Evolutionary conservation across 2,888 invertebrate species (phyloP), one percentile per base, ranked within the genome.

Genomic region (Eumerus sabulonum): DNA sequence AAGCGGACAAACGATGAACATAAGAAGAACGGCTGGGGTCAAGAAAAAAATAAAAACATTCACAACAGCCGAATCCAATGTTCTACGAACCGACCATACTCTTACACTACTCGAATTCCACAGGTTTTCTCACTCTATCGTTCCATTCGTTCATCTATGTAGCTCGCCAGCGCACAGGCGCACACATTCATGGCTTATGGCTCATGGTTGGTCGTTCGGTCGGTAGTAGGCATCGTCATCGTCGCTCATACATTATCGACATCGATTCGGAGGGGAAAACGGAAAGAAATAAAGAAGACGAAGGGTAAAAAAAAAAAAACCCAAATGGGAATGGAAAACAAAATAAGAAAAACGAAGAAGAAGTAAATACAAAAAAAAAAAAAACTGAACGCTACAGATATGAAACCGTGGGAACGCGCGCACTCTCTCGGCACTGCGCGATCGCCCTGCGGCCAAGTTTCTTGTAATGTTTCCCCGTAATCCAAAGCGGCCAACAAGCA

Each of bases 341-440:
- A 27, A 27, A 27, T 63, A 50, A 42, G 48, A 18, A 35, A 48
- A 56, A 73, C 68, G 70, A 64, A 70, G 60, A 68, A 73, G 79
- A 73, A 68, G 74, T 74, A 79, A 74, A 79, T 79, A 79, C 74
- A 74, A 79, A 79, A 79, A 63, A 50, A 42, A 54, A 18, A 35
- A 48, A 56, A 73, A 74, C 70, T 54, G 64, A 64, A 68, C 79
- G 79, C 79, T 74, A 79, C 79, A 79, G 79, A 79, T 79, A 79
- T 79, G 79, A 79, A 79, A 79, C 79, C 79, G 79, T 79, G 79
- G 79, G 79, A 79, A 79, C 74, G 79, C 79, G 79, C 79, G 73
- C 79, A 64, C 79, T 62, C 79, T 79, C 79, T 74, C 68, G 74
- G 18, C 79, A 79, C 79, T 74, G 79, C 79, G 79, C 79, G 74